Evolutionary conservation across 2,797 vertebrate species (phyloP).

Genomic region (Luscinia megarhynchos): DNA sequence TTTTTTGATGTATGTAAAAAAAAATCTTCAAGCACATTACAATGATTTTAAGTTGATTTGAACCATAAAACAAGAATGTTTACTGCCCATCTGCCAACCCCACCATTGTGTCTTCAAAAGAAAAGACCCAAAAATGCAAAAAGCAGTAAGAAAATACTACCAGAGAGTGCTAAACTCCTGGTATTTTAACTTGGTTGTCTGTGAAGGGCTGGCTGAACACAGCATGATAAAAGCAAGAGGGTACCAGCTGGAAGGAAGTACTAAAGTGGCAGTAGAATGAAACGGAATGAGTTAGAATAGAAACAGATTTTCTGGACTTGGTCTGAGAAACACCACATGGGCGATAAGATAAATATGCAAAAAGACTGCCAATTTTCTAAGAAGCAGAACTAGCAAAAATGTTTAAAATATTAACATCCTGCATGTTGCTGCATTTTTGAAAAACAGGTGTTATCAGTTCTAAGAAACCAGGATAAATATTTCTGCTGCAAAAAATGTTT

Average conservation of each 20-base stretch:
- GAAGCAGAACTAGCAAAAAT: constrained; percentile 2
- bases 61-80: neutral
- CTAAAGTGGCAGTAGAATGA: neutral
- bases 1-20: neutral
- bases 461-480: neutral
- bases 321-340: neutral
- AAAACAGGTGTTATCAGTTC: neutral
- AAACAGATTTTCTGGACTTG: neutral
- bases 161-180: neutral
- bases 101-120: neutral
- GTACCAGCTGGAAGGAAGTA: constrained; percentile 17
- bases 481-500: neutral
- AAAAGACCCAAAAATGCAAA: neutral
- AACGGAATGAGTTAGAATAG: neutral
- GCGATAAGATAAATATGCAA: neutral
- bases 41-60: neutral
- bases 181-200: neutral
- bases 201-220: neutral
- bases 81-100: neutral
- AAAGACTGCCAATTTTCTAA: neutral
- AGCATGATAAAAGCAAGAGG: neutral
- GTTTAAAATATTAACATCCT: neutral
- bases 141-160: constrained; percentile 1
- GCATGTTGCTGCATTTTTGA: neutral
- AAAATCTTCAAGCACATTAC: neutral